Percentiles rank a stretch among this genome's conserved stretches.
Conservation (phyloP, 30 jellyfish, hydroid and myxozoan species). For the Turritopsis dohrnii region DNA sequence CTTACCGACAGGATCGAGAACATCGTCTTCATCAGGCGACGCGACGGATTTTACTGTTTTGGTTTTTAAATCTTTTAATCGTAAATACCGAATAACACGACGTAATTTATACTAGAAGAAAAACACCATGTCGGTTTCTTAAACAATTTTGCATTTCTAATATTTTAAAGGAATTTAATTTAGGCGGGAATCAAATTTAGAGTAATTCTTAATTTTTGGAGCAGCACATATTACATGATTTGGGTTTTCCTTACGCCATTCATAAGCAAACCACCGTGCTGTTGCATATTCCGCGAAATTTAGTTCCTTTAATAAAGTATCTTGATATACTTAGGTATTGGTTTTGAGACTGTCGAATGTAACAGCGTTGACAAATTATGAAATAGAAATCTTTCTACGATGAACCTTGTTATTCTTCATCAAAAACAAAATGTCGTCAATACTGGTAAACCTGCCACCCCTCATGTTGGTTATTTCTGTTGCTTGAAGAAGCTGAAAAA, state of each 20-base stretch:
- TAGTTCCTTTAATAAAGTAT: too few relatives aligned
- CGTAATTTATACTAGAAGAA: conserved; percentile 57
- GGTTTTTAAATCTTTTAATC: conserved; percentile 75
- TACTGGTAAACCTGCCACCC: conserved; percentile 97
- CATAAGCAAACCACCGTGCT: too few relatives aligned
- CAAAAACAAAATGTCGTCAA: conserved; percentile 86
- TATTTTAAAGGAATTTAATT: too few relatives aligned
- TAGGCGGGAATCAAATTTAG: too few relatives aligned
- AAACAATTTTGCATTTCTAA: too few relatives aligned
- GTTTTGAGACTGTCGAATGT: too few relatives aligned
- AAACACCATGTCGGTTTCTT: background rate
- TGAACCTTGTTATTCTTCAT: conserved; percentile 70
- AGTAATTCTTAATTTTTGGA: too few relatives aligned
- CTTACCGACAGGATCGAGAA: conserved; percentile 60
- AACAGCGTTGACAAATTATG: too few relatives aligned
- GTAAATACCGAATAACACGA: conserved; percentile 77
- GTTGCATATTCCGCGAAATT: too few relatives aligned
- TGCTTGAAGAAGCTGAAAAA: conserved; percentile 78
- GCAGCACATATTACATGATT: too few relatives aligned
- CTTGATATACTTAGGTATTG: too few relatives aligned
- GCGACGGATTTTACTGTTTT: conserved; percentile 71
- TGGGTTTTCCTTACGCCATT: too few relatives aligned
- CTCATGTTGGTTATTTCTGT: conserved; percentile 92
- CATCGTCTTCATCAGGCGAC: conserved; percentile 82
- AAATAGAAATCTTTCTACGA: background rate